Conservation (phyloP, 2,113 vertebrate genomes). For the Tapirus terrestris region DNA sequence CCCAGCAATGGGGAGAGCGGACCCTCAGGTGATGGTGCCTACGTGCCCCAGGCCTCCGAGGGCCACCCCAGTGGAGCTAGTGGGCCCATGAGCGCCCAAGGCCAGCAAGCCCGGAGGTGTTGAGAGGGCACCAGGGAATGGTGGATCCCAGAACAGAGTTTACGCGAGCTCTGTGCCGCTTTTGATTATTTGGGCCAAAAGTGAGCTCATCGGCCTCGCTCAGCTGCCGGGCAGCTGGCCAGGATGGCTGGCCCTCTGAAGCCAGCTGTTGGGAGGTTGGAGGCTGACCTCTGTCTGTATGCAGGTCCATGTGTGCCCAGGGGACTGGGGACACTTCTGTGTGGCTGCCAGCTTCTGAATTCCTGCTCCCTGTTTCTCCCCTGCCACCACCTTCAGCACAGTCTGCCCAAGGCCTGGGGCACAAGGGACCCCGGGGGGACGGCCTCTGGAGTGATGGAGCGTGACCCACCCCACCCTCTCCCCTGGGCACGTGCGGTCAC, state of each 20-base stretch:
- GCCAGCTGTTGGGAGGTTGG: neutral
- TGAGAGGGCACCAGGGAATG: neutral
- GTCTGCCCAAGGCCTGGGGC: slow-evolving; percentile 60
- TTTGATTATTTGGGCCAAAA: neutral
- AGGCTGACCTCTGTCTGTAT: neutral
- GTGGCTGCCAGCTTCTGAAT: neutral
- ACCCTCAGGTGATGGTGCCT: fast-evolving
- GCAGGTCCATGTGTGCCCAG: neutral
- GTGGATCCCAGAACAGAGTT: neutral
- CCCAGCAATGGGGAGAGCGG: fast-evolving
- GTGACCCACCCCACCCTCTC: slow-evolving; percentile 69
- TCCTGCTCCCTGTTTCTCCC: neutral
- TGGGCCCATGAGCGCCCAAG: neutral
- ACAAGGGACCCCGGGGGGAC: slow-evolving; percentile 7
- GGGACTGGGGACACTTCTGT: neutral
- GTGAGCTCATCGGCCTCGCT: neutral
- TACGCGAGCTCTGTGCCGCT: neutral
- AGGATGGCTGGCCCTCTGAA: neutral
- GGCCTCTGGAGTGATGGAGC: neutral
- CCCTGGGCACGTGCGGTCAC: slow-evolving; percentile 72
- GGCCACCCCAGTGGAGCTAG: neutral
- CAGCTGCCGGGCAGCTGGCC: neutral
- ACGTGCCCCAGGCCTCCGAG: neutral
- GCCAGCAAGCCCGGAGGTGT: neutral
- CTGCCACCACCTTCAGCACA: slow-evolving; percentile 61